Evolutionary conservation across 2,113 vertebrate genomes (phyloP), one percentile per base, ranked within the genome.

Genomic region (Rallus limicola): DNA sequence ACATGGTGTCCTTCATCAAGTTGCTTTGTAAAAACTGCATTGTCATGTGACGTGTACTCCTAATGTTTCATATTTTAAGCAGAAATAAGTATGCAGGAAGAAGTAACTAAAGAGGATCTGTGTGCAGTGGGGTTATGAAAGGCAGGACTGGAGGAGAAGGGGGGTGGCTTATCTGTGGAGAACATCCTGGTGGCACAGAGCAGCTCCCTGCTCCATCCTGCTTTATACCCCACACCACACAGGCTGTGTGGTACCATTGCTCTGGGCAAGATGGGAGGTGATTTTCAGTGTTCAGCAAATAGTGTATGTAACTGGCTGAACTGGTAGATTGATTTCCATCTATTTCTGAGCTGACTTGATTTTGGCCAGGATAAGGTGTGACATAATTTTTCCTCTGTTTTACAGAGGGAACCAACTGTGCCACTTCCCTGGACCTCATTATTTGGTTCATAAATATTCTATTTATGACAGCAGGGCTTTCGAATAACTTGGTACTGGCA

Each of bases 321-420:
- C 18, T 80, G 46, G 7, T 44, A 64, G 44, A 69, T 31, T 65
- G 8, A 0, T 53, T 85, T 53, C n/a, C 34, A 11, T 15, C 29
- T 58, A 11, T 20, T 72, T 74, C 55, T 5, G 9, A 40, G 16
- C 36, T 63, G 52, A 59, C n/a, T 48, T 75, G 19, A 16, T 62
- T 81, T 83, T 52, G 44, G 13, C 23, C 44, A 74, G 53, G 38
- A 18, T 55, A 17, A 59, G 10, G 6, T 26, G 19, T 11, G 4
- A 4, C 18, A 9, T 34, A 16, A 16, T 29, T 82, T 71, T 33
- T 7, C 3, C 15, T 33, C 28, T 83, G n/a, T 10, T 5, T 72
- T 26, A 3, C 3, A 5, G 0, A 2, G 17, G 19, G 19, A 82
- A 82, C 11, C 1, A 0, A 28, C 13, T 0, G 8, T 42, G 21